Base-by-base conservation (phyloP, 2,888 invertebrate genomes). In the Rotaria macrura region DNA sequence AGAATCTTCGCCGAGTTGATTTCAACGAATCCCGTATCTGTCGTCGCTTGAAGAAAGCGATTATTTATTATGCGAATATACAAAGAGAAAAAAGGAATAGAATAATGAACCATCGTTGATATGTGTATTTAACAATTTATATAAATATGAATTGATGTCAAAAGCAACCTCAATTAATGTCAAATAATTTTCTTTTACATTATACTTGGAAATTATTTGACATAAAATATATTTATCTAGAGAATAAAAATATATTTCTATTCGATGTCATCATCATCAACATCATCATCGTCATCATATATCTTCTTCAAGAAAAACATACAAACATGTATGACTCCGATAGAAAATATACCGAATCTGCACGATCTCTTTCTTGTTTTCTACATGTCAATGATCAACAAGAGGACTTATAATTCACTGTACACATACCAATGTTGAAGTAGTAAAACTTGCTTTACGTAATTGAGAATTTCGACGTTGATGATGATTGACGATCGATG, bases 351-450 rank as follows among this genome's bases (percentile, higher is more conserved):
- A 65, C 20, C 29, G 34, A 34, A 34, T 34, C 34, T 9, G n/a
- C 17, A 17, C 29, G 29, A n/a, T 29, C 12, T 57, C 29, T 38
- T 38, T 65, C 29, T 14, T 9, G 4, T 5, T 65, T 65, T 65
- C 65, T 65, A 65, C 20, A 65, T 65, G 65, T 20, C 65, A 65
- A 29, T 65, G 20, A 12, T 9, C 34, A 34, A 65, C 34, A 65
- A 34, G 14, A 34, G 38, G 34, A 65, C 34, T 65, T 34, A 65
- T 38, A 17, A 65, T 20, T 20, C 38, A 34, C 34, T 65, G 65
- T 79, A 43, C 40, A 79, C 79, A 79, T 79, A 79, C 79, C 79
- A 79, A 43, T 79, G 79, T 79, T 79, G 79, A 79, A 43, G 79
- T 79, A n/a, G 43, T 43, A 79, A 79, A 79, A 79, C 79, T 79